Evolutionary conservation across 2,797 vertebrate species (phyloP).

Genomic region (Pseudopleuronectes americanus): DNA sequence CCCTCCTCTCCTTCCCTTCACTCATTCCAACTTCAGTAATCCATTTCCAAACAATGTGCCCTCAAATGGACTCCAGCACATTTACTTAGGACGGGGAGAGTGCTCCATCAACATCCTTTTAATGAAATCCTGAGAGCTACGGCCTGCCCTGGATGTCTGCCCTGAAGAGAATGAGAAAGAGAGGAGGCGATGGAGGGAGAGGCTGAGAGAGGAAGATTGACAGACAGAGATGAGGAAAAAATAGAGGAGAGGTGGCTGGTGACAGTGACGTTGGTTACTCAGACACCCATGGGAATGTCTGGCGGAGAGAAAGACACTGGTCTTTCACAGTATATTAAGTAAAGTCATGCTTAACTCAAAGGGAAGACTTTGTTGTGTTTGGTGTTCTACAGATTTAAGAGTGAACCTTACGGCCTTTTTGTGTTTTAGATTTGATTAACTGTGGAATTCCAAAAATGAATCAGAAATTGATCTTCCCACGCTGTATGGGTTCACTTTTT

Average conservation of each 20-base stretch:
- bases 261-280: slow-evolving; percentile 51
- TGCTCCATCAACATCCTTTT: slow-evolving; percentile 81
- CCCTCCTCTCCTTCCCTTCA: slow-evolving; percentile 38
- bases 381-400: too few relatives aligned
- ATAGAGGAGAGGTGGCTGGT: slow-evolving; percentile 37
- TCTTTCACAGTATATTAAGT: slow-evolving; percentile 10
- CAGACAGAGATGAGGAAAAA: slow-evolving; percentile 28
- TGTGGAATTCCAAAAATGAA: slow-evolving; percentile 4
- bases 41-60: slow-evolving; percentile 76
- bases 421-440: slow-evolving; percentile 30
- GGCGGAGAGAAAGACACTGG: background rate
- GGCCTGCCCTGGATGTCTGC: slow-evolving; percentile 73
- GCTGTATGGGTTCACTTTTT: background rate
- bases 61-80: slow-evolving; percentile 74
- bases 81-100: slow-evolving; percentile 78
- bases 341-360: slow-evolving; percentile 19
- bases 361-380: background rate
- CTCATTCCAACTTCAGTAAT: slow-evolving; percentile 65
- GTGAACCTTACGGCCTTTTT: background rate
- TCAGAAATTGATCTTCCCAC: background rate
- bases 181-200: slow-evolving; percentile 38
- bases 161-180: slow-evolving; percentile 63
- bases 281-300: slow-evolving; percentile 29
- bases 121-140: slow-evolving; percentile 79
- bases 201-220: slow-evolving; percentile 35